These are phyloP conservation scores for Jaculus jaculus DNA, from an alignment of 2,113 vertebrate species.

Conservation along the genomic window DNA sequence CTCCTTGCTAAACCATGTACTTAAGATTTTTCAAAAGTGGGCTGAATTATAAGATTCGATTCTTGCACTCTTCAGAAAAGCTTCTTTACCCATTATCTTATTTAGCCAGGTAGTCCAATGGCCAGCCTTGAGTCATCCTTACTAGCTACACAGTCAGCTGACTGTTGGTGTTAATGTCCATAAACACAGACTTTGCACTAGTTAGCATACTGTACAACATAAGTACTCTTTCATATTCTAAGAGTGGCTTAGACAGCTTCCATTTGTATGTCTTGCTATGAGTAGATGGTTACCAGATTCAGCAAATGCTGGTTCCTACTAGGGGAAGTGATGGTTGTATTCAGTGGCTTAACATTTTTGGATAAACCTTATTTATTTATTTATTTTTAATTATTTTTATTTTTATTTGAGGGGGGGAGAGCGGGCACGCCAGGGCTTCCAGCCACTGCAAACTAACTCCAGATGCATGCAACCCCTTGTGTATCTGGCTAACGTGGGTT, in stretches of 20 bases:
- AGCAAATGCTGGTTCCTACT: background rate
- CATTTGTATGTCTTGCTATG: background rate
- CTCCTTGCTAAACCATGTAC: background rate
- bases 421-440: too few relatives aligned
- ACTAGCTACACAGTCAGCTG: background rate
- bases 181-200: background rate
- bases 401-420: too few relatives aligned
- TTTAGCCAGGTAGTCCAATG: background rate
- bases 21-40: slow-evolving; percentile 35
- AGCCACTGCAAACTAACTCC: too few relatives aligned
- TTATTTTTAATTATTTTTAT: too few relatives aligned
- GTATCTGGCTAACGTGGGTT: too few relatives aligned
- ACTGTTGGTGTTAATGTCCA: background rate
- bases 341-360: background rate
- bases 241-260: background rate
- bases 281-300: background rate
- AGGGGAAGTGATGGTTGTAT: background rate
- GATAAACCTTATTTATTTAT: too few relatives aligned
- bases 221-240: slow-evolving; percentile 17
- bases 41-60: background rate
- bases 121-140: background rate
- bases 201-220: background rate
- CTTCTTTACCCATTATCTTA: background rate
- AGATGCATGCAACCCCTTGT: too few relatives aligned
- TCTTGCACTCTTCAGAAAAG: slow-evolving; percentile 31